These are phyloP conservation scores for Phoeniculus purpureus DNA, from an alignment of 2,797 vertebrate species.

Conservation along the genomic window DNA sequence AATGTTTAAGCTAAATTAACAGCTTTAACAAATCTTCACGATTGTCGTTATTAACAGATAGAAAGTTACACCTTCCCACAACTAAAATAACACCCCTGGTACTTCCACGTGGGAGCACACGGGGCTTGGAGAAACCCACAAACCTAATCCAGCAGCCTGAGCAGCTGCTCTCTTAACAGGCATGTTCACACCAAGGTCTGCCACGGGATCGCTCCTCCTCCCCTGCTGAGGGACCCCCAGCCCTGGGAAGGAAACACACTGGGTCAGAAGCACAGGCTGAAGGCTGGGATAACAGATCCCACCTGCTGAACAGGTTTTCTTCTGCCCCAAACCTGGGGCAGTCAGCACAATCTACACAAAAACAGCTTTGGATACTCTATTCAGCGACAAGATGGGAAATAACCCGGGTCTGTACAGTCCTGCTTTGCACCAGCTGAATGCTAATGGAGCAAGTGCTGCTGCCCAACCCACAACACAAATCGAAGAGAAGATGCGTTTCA, in stretches of 20 bases:
- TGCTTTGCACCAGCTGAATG: slow-evolving; percentile 39
- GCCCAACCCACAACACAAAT: slow-evolving; percentile 24
- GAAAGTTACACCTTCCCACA: slow-evolving; percentile 53
- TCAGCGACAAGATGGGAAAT: not conserved
- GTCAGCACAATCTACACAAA: not conserved
- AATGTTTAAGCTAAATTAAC: slow-evolving; percentile 59
- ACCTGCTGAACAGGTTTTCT: not conserved
- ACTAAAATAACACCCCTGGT: not conserved
- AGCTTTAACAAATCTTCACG: slow-evolving; percentile 54
- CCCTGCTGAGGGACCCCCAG: not conserved
- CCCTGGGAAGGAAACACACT: not conserved
- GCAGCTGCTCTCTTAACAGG: not conserved
- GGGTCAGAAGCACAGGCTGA: not conserved
- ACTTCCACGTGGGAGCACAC: not conserved
- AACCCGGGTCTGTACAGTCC: not conserved
- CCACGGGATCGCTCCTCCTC: not conserved
- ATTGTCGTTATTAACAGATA: slow-evolving; percentile 45
- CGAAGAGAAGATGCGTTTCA: not conserved
- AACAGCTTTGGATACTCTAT: not conserved
- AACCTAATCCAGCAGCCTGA: not conserved
- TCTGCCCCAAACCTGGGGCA: not conserved
- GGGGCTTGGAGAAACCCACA: not conserved
- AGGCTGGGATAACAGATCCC: not conserved
- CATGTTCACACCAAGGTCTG: fast-evolving
- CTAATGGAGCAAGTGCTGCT: slow-evolving; percentile 20